Evolutionary conservation across 2,797 vertebrate genomes (phyloP).

Genomic region (Myripristis murdjan): DNA sequence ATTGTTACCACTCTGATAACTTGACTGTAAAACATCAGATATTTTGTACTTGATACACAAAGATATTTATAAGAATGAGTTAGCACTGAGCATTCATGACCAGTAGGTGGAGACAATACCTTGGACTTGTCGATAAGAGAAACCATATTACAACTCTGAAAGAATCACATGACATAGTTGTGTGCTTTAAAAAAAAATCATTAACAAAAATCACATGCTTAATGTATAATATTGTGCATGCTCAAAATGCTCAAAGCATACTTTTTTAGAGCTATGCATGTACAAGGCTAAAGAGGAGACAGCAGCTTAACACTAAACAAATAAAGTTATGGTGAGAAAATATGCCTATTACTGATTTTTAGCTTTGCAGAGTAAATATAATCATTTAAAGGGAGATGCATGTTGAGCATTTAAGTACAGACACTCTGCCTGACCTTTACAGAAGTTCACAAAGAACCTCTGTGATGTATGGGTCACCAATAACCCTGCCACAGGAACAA

Average conservation of each 20-base stretch:
- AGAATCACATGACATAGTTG: background rate
- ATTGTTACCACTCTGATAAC: background rate
- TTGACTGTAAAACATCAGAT: no score
- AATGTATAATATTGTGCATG: no score
- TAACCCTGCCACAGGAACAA: constrained; percentile 14
- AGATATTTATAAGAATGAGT: no score
- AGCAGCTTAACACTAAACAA: background rate
- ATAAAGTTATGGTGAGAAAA: background rate
- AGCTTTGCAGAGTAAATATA: no score
- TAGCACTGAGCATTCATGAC: background rate
- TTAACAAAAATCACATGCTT: no score
- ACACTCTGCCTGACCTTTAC: constrained; percentile 2
- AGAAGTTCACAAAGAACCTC: constrained; percentile 62
- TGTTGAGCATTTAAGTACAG: no score
- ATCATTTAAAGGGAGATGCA: no score
- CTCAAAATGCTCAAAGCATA: no score
- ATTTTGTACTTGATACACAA: no score
- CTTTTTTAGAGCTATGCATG: background rate
- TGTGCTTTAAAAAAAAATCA: background rate
- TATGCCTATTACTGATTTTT: no score
- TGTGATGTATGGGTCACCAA: background rate
- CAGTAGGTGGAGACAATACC: constrained; percentile 40
- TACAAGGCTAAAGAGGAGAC: background rate
- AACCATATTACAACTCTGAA: no score
- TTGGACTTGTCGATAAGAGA: background rate